phyloP scores from a whole-genome alignment of 2,888 invertebrate species.

The Sesamia inferens region DNA sequence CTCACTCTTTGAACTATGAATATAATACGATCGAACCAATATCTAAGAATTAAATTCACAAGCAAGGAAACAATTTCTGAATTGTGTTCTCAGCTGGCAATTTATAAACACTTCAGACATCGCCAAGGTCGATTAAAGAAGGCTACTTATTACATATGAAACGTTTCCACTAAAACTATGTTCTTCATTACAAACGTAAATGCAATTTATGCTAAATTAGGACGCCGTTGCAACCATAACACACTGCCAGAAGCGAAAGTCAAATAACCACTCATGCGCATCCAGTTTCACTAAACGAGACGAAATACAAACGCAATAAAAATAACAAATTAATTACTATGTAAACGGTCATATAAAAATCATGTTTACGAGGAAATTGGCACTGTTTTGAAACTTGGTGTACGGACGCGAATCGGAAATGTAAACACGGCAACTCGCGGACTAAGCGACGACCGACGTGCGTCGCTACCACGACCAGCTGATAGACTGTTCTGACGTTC shows the following conservation, averaged over 20 bases:
- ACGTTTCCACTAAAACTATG: slow-evolving; percentile 52
- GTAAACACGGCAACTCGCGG: slow-evolving; percentile 76
- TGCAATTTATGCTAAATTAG: slow-evolving; percentile 58
- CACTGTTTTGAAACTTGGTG: slow-evolving; percentile 59
- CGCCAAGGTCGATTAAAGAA: slow-evolving; percentile 69
- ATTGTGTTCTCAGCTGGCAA: slow-evolving; percentile 61
- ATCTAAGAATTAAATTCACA: slow-evolving; percentile 36
- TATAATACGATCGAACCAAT: slow-evolving; percentile 22
- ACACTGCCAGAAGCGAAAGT: slow-evolving; percentile 80
- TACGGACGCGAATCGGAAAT: slow-evolving; percentile 49
- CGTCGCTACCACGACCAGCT: slow-evolving; percentile 75
- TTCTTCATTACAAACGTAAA: slow-evolving; percentile 34
- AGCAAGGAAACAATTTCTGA: slow-evolving; percentile 48
- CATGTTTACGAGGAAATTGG: slow-evolving; percentile 47
- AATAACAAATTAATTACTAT: slow-evolving; percentile 53
- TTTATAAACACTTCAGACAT: slow-evolving; percentile 68
- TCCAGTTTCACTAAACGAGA: slow-evolving; percentile 75
- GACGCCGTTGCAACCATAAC: slow-evolving; percentile 65
- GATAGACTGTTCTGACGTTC: slow-evolving; percentile 76
- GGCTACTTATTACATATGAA: slow-evolving; percentile 41
- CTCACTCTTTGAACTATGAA: slow-evolving; percentile 44
- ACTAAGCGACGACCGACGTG: slow-evolving; percentile 72
- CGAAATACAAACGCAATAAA: slow-evolving; percentile 49
- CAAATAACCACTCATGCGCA: slow-evolving; percentile 81
- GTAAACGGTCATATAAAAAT: slow-evolving; percentile 43